A percentile compares a stretch with the other conserved stretches of the same genome.
These are phyloP conservation scores for Protaetia brevitarsis DNA, from an alignment of 1,140 invertebrate species.

Conservation along the genomic window DNA sequence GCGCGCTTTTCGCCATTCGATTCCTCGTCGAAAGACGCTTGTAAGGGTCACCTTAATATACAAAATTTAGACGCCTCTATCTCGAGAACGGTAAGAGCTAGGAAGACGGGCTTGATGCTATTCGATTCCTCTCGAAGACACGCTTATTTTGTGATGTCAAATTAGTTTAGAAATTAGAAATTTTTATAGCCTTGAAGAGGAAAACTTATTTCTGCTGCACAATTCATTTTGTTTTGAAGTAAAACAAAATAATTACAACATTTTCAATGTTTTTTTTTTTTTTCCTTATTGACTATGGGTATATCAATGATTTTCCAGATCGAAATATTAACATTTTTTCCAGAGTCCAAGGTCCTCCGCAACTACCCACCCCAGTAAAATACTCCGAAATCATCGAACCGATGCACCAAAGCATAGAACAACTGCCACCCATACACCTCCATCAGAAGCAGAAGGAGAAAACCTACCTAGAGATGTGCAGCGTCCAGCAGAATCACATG, in stretches of 20 bases:
- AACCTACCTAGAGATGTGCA: constrained; percentile 44
- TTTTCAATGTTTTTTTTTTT: background rate
- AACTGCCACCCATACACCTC: constrained; percentile 32
- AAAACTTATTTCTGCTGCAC: no score
- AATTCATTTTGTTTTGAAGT: background rate
- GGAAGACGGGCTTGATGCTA: no score
- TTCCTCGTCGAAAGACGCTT: no score
- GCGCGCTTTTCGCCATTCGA: no score
- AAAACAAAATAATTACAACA: no score
- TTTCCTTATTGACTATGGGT: background rate
- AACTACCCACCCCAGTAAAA: constrained; percentile 37
- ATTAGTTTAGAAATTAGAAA: no score
- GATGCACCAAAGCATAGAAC: constrained; percentile 33
- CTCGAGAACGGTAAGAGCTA: no score
- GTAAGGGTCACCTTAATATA: no score
- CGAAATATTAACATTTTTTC: background rate
- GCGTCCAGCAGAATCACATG: constrained; percentile 35
- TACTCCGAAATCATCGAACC: constrained; percentile 45
- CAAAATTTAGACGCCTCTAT: no score
- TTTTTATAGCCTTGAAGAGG: no score
- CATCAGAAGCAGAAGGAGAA: constrained; percentile 44
- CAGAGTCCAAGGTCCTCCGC: constrained; percentile 25
- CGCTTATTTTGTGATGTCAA: no score
- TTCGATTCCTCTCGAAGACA: no score
- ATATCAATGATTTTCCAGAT: background rate